A percentile compares a stretch with the other conserved stretches of the same genome.
These are phyloP conservation scores for Rhaphigaster nebulosa DNA, from an alignment of 2,888 invertebrate species.

Conservation along the genomic window DNA sequence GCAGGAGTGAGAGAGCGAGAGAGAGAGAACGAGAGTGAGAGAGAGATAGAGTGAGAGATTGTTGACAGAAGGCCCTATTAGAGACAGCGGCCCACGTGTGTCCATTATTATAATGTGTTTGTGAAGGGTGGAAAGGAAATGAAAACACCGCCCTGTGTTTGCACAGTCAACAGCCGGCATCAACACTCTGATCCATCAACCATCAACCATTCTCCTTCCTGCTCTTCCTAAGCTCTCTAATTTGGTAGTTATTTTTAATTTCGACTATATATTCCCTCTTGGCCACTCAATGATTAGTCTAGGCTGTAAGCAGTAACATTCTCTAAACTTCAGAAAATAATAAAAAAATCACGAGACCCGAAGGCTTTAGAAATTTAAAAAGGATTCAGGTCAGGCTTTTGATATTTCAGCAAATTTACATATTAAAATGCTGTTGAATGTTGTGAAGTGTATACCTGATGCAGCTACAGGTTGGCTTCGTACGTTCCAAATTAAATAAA, in stretches of 20 bases:
- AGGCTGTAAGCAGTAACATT: too few species aligned
- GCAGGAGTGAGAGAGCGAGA: neutral
- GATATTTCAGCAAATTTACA: too few species aligned
- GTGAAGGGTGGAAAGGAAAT: constrained; percentile 52
- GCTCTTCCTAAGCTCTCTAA: neutral
- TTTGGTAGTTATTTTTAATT: neutral
- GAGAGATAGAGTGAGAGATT: neutral
- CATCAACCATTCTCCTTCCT: too few species aligned
- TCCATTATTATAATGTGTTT: constrained; percentile 62
- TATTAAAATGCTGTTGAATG: too few species aligned
- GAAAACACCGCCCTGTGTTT: constrained; percentile 53
- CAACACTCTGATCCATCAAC: constrained; percentile 46
- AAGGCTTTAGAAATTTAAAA: too few species aligned
- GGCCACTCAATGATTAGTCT: neutral
- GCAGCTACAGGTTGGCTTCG: too few species aligned
- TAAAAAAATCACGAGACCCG: too few species aligned
- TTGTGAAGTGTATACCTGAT: too few species aligned
- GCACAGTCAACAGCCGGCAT: constrained; percentile 47
- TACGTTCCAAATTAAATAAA: too few species aligned
- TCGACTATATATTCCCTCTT: neutral
- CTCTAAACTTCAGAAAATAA: too few species aligned
- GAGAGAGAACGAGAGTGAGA: neutral
- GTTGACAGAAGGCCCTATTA: constrained; percentile 11
- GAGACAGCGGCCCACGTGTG: constrained; percentile 38
- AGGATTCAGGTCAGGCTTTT: too few species aligned